Evolutionary conservation across 2,113 vertebrate species (phyloP).

Genomic region (Tychaedon coryphoeus): DNA sequence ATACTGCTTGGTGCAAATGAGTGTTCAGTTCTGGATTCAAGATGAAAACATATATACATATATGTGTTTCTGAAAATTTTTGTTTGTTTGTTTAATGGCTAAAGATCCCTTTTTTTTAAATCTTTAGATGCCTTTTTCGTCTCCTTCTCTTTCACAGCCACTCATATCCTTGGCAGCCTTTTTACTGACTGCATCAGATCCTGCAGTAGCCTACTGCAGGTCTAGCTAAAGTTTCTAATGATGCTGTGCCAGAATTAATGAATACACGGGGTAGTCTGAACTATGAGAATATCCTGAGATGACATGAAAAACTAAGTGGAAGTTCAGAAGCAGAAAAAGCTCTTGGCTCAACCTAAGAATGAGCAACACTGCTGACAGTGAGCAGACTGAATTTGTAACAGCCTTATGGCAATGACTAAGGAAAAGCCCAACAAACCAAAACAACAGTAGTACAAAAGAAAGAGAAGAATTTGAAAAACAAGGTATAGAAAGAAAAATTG

Average conservation of each 20-base stretch:
- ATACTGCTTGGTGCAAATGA: background rate
- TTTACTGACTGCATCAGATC: background rate
- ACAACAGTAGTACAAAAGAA: background rate
- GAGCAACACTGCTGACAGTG: background rate
- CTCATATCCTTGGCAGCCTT: background rate
- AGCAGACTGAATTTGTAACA: background rate
- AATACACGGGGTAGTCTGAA: background rate
- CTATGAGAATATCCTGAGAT: background rate
- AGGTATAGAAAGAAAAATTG: background rate
- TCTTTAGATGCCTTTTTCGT: background rate
- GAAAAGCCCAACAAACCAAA: background rate
- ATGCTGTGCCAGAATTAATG: background rate
- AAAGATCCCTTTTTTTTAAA: background rate
- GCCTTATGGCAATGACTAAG: background rate
- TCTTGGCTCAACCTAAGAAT: background rate
- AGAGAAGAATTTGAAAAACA: background rate
- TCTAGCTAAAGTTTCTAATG: background rate
- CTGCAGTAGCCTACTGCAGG: background rate
- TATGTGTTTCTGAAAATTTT: accelerated
- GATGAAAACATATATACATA: background rate
- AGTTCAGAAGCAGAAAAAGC: background rate
- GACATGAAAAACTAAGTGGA: background rate
- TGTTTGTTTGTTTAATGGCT: background rate
- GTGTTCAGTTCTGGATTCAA: background rate
- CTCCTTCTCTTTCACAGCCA: background rate